A percentile compares a stretch with the other conserved stretches of the same genome.
Evolutionary conservation across 2,888 invertebrate genomes (phyloP).

Genomic region (Furcula furcula): DNA sequence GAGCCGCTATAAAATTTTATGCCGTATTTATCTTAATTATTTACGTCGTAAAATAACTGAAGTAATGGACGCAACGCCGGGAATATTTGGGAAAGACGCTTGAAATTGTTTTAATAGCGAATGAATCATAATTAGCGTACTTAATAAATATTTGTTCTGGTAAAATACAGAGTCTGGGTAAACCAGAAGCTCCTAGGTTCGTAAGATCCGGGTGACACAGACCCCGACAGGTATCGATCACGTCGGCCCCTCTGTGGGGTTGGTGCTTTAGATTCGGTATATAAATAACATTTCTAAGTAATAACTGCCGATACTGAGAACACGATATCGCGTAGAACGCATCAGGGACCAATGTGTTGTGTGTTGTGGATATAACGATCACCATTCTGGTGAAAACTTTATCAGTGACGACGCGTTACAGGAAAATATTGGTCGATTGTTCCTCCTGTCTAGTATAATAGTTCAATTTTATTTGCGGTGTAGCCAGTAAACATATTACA

Average conservation of each 20-base stretch:
- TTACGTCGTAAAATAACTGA: too few species aligned
- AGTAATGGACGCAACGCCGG: too few species aligned
- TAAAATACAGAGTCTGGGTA: slow-evolving; percentile 22
- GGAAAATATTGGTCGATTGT: slow-evolving; percentile 1
- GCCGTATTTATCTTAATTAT: slow-evolving; percentile 12
- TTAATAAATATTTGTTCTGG: slow-evolving; percentile 23
- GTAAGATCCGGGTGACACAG: slow-evolving; percentile 16
- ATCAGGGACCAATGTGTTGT: slow-evolving; percentile 1
- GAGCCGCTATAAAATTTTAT: slow-evolving; percentile 23
- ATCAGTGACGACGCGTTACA: not conserved
- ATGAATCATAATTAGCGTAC: slow-evolving; percentile 13
- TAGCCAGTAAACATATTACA: too few species aligned
- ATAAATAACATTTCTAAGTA: slow-evolving; percentile 22
- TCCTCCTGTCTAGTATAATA: too few species aligned
- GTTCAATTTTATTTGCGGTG: too few species aligned
- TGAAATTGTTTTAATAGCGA: slow-evolving; percentile 12
- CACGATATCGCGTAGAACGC: slow-evolving; percentile 3
- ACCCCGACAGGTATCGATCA: slow-evolving; percentile 25
- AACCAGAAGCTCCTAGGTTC: slow-evolving; percentile 6
- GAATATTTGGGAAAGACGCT: too few species aligned
- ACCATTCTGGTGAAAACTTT: not conserved
- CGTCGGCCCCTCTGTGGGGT: slow-evolving; percentile 16
- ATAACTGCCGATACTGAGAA: slow-evolving; percentile 11
- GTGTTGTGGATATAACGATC: not conserved
- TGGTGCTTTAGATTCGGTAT: slow-evolving; percentile 20